phyloP scores from a whole-genome alignment of 2,113 vertebrate genomes.

The Phodopus roborovskii region DNA sequence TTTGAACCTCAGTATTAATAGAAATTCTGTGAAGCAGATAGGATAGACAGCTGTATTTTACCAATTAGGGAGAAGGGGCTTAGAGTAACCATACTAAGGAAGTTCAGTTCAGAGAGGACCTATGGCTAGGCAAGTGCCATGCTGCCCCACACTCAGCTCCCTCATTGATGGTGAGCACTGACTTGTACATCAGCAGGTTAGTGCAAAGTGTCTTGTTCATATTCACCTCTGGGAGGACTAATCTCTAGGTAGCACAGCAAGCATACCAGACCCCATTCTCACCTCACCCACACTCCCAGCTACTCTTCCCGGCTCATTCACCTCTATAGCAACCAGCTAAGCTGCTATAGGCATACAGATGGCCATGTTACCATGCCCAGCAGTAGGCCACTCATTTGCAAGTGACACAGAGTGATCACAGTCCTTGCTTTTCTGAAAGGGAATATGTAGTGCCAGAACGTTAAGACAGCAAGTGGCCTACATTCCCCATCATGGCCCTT shows the following conservation, averaged over 20 bases:
- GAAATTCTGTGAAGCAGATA: conserved; percentile 10
- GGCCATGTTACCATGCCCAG: background rate
- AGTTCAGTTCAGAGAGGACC: background rate
- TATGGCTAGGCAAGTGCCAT: background rate
- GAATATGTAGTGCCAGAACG: background rate
- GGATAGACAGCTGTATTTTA: conserved; percentile 6
- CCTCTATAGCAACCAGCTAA: background rate
- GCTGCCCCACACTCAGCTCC: background rate
- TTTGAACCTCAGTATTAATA: background rate
- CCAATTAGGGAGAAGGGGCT: background rate
- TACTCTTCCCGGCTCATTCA: background rate
- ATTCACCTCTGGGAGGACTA: background rate
- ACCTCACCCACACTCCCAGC: background rate
- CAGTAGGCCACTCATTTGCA: background rate
- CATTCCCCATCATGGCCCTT: background rate
- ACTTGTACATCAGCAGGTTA: background rate
- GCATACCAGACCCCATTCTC: background rate
- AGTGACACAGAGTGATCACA: no score
- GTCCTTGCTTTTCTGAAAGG: background rate
- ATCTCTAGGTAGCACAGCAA: background rate
- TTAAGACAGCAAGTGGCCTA: background rate
- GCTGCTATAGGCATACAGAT: background rate
- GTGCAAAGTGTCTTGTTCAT: background rate
- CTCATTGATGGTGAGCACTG: background rate
- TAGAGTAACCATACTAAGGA: background rate